phyloP scores from a whole-genome alignment of 92 coral and sea anemone genomes.

The Umimayanthus chanpuru region DNA sequence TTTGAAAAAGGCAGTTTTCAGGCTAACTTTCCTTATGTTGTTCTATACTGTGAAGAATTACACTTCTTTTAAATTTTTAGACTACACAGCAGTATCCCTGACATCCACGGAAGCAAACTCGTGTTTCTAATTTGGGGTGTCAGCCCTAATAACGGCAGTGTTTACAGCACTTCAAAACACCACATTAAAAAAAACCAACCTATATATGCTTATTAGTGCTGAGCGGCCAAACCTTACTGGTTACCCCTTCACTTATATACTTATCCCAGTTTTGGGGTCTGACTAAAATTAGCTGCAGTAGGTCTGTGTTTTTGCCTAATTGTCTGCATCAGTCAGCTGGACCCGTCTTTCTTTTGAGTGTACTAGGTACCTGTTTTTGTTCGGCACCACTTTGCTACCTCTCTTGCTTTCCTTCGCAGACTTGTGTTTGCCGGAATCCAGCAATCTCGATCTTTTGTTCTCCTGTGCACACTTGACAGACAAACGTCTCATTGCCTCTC shows the following conservation, averaged over 20 bases:
- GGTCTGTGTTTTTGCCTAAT: background rate
- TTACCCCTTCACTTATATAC: too few species aligned
- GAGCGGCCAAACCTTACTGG: background rate
- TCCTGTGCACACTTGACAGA: slow-evolving; percentile 55
- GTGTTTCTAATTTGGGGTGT: background rate
- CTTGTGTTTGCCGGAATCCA: background rate
- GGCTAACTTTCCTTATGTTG: background rate
- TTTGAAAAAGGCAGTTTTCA: background rate
- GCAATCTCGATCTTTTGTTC: background rate
- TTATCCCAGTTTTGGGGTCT: background rate
- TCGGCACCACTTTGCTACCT: slow-evolving; percentile 13
- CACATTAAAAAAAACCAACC: too few species aligned
- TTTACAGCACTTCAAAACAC: too few species aligned
- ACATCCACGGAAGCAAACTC: background rate
- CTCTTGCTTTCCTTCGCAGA: background rate
- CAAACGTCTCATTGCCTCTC: slow-evolving; percentile 65
- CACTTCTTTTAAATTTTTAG: too few species aligned
- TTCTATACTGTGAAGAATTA: background rate
- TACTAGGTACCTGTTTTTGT: background rate
- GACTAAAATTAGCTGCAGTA: background rate
- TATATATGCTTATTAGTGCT: too few species aligned
- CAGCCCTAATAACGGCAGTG: background rate
- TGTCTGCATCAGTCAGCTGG: background rate
- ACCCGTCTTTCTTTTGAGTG: background rate
- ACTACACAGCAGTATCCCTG: background rate